Evolutionary conservation across 2,888 invertebrate species (phyloP).

Genomic region (Muschampia staudingeri): DNA sequence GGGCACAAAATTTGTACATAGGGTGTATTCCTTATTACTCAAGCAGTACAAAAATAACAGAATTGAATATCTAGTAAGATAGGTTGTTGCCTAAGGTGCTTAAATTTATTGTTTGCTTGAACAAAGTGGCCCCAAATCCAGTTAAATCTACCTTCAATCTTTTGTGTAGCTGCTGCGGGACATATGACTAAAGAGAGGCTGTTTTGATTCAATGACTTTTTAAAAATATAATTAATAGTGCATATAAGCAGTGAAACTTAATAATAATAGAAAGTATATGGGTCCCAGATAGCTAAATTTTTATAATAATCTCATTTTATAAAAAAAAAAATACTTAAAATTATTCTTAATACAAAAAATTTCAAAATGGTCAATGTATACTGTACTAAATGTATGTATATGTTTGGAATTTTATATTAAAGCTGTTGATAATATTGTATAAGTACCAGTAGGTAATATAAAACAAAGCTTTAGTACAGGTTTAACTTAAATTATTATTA

Average conservation of each 20-base stretch:
- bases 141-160: neutral
- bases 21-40: slow-evolving; percentile 11
- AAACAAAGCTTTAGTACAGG: slow-evolving; percentile 32
- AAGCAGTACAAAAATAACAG: neutral
- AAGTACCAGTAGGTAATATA: slow-evolving; percentile 25
- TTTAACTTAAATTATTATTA: neutral
- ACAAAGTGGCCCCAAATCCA: neutral
- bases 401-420: slow-evolving; percentile 3
- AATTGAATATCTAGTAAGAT: neutral
- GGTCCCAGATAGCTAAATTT: slow-evolving; percentile 5
- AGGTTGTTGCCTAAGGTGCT: neutral
- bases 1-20: slow-evolving; percentile 59
- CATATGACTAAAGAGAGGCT: neutral
- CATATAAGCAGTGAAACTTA: neutral
- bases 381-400: slow-evolving; percentile 11
- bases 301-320: neutral
- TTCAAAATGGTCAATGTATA: neutral
- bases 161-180: neutral
- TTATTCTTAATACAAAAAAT: neutral
- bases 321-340: neutral
- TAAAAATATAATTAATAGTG: neutral
- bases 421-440: slow-evolving; percentile 10
- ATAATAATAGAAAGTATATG: neutral
- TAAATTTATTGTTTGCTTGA: neutral
- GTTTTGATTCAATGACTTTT: neutral